A percentile compares a stretch with the other conserved stretches of the same genome.
Conservation (phyloP, 2,113 vertebrate species). For the Syngnathus scovelli region DNA sequence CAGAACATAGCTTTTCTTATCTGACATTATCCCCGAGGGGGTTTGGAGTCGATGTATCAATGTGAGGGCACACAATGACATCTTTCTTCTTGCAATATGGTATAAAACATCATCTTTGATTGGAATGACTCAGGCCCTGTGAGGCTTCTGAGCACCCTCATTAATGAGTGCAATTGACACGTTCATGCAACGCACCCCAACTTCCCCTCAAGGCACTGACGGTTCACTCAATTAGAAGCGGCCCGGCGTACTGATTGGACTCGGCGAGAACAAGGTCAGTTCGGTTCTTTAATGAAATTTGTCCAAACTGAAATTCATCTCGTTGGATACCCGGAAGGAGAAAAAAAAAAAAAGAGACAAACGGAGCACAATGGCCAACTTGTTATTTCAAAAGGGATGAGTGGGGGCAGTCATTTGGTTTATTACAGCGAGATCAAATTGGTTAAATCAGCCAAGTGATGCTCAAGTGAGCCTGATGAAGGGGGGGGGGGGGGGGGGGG, state of each 20-base stretch:
- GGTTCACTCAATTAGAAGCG: constrained; percentile 66
- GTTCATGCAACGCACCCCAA: constrained; percentile 36
- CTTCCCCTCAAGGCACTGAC: constrained; percentile 57
- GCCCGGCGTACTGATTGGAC: constrained; percentile 55
- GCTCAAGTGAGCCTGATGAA: constrained; percentile 44
- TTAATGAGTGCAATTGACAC: constrained; percentile 64
- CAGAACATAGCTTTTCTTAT: not conserved
- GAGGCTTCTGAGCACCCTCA: constrained; percentile 55
- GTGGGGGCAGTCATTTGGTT: not conserved
- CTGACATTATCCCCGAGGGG: not conserved
- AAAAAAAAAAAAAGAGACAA: constrained; percentile 20
- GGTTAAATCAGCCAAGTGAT: constrained; percentile 32
- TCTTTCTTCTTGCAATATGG: not conserved
- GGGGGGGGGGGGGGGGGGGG: constrained; percentile 21
- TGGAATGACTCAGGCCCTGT: constrained; percentile 33
- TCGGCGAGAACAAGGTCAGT: constrained; percentile 54
- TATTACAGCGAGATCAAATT: constrained; percentile 4
- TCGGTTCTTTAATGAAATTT: constrained; percentile 22
- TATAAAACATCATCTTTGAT: constrained; percentile 38
- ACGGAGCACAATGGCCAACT: constrained; percentile 3
- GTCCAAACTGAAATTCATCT: not conserved
- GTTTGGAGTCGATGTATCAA: not conserved
- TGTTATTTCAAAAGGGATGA: constrained; percentile 16
- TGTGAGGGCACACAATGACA: not conserved
- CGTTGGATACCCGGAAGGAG: constrained; percentile 6